Evolutionary conservation across 2,888 invertebrate species (phyloP).

Genomic region (Zeuzera pyrina): DNA sequence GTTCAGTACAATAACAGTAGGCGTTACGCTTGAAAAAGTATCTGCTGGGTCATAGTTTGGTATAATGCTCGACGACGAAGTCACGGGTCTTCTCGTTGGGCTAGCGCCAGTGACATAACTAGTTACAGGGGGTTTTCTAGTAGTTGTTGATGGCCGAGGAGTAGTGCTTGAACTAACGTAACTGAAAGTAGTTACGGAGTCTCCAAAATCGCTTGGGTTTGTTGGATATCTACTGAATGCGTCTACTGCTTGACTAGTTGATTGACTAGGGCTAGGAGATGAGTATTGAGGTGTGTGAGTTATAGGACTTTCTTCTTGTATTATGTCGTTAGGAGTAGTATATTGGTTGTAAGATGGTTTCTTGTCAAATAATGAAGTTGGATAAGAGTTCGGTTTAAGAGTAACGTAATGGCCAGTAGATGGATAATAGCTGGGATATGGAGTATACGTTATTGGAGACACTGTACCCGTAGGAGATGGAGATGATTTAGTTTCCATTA

Average conservation of each 20-base stretch:
- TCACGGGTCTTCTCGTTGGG: constrained; percentile 63
- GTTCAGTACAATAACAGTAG: constrained; percentile 58
- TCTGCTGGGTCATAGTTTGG: constrained; percentile 50
- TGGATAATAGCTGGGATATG: constrained; percentile 42
- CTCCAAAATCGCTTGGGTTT: constrained; percentile 50
- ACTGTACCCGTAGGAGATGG: constrained; percentile 37
- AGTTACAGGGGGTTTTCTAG: constrained; percentile 52
- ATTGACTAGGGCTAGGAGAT: constrained; percentile 51
- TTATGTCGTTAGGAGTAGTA: constrained; percentile 45
- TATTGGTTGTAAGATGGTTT: constrained; percentile 34
- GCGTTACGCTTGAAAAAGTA: constrained; percentile 60
- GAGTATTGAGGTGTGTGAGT: constrained; percentile 35
- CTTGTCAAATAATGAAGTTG: constrained; percentile 26
- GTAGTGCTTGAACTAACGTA: constrained; percentile 52
- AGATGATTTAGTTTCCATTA: constrained; percentile 54
- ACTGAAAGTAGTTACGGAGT: constrained; percentile 51
- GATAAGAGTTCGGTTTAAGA: constrained; percentile 44
- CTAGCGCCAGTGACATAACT: constrained; percentile 62
- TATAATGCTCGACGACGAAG: constrained; percentile 29
- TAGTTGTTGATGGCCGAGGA: constrained; percentile 33
- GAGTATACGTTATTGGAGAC: constrained; percentile 38
- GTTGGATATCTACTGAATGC: constrained; percentile 61
- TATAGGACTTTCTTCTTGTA: constrained; percentile 34
- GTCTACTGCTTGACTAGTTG: constrained; percentile 60
- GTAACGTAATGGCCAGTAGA: constrained; percentile 61